Percentiles rank a stretch among this genome's conserved stretches.
phyloP scores from a whole-genome alignment of 2,113 vertebrate species.

The Myrmecophaga tridactyla region DNA sequence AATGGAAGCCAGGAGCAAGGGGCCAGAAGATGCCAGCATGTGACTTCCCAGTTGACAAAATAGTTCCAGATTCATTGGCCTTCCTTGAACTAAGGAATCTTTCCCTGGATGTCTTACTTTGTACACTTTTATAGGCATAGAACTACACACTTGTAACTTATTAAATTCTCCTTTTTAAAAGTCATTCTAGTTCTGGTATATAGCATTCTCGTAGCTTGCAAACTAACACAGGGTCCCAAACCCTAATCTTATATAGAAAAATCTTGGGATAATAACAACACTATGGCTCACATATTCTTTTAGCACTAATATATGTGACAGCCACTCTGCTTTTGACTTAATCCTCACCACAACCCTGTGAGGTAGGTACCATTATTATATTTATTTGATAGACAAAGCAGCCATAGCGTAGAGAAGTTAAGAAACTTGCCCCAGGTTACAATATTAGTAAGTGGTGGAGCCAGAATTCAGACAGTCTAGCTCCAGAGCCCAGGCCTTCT shows the following conservation, averaged over 20 bases:
- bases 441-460: neutral
- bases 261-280: neutral
- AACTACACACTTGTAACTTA: no score
- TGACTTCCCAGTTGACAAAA: no score
- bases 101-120: no score
- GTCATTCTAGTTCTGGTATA: no score
- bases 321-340: neutral
- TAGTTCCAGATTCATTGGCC: no score
- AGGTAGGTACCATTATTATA: neutral
- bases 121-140: no score
- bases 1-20: no score
- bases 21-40: no score
- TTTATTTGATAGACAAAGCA: neutral
- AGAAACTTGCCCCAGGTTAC: neutral
- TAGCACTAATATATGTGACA: neutral
- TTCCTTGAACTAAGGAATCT: no score
- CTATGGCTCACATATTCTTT: neutral
- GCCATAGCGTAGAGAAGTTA: neutral
- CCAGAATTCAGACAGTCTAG: neutral
- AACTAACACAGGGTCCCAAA: no score
- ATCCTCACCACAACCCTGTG: neutral
- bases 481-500: neutral
- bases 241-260: neutral
- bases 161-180: no score
- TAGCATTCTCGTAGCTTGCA: no score